Base-by-base conservation (phyloP, 1,140 invertebrate genomes). In the Glossosoma conforme region DNA sequence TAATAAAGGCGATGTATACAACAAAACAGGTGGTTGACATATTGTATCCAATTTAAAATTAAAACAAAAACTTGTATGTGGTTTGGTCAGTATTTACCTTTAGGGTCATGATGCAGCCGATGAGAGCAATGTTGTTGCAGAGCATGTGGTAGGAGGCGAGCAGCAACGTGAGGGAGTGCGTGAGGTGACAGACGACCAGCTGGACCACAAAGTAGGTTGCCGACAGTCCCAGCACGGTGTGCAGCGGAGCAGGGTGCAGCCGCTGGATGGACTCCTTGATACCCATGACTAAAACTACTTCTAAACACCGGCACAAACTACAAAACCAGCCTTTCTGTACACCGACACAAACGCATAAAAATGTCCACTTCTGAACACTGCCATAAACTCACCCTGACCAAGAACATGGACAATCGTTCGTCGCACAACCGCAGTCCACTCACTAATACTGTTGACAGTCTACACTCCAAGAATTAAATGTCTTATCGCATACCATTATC, bases 101-200 rank as follows among this genome's bases (percentile, higher is more conserved):
- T 49, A 86, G 77, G 8, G 86, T 85, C 14, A 84, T 70, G 24
- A 90, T 79, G 62, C 84, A 85, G 8, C 86, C 84, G 9, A 77
- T 63, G 6, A 90, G 74, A 6, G 85, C 83, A 19, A 89, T 75
- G 36, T 87, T 81, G 61, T 89, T 90, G 65, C 85, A 89, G 6
- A 91, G 76, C 77, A 86, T 87, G 65, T 90, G 86, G 72, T 89
- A 89, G 9, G 85, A 80, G 62, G 87, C 85, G 56, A 87, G 78
- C 15, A 89, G 77, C 3, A 91, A 71, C 1, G 87, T 87, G 33
- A 90, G 69, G 1, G 85, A 82, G 60, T 89, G 87, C 10, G 86
- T 87, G 32, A 85, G 62, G 61, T 90, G 84, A 62, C 83, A 86
- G 2, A 83, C 74, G 18, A 84, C 67, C 37, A 90, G 66, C 67